Evolutionary conservation across 2,888 invertebrate species (phyloP), one percentile per base, ranked within the genome.

Genomic region (Belgica antarctica): DNA sequence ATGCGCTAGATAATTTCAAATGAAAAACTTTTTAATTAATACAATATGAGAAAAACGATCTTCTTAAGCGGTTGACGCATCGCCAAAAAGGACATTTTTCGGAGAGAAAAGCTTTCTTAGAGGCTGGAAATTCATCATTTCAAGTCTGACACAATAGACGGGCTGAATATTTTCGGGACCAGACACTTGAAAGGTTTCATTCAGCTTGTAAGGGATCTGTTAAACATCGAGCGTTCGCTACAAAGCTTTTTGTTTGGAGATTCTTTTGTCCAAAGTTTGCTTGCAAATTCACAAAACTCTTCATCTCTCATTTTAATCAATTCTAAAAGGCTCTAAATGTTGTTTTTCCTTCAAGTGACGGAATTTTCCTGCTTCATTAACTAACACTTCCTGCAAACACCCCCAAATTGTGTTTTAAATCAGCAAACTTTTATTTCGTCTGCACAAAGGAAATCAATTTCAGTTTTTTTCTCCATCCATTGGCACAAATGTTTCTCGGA

Each of bases 1-100:
- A 62, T 62, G 15, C 15, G 62, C 62, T 62, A 28, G 62, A 62
- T 62, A 34, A 62, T 62, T 62, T 62, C 15, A 22, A 65, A 41
- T 22, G 46, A 41, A 36, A 65, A 68, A 68, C 68, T 68, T 68
- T 68, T 68, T 68, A 68, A 68, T 68, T 68, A 68, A 66, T 57
- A 68, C 47, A 68, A 68, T 52, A 28, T 17, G 34, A 52, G 24
- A 68, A 68, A 22, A 57, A 68, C 57, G 52, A 52, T 57, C 59
- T 59, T 27, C 59, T 24, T 19, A 8, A 59, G 8, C 24, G n/a
- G 31, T 62, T 62, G 62, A 62, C 62, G 62, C 62, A 62, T 31
- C 24, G 41, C 63, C 41, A 65, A 65, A 22, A 65, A 25, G n/a
- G n/a, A n/a, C n/a, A n/a, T n/a, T 15, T 59, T 59, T 59, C 10